These are phyloP conservation scores for Agonopterix arenella DNA, from an alignment of 2,888 invertebrate genomes.

Conservation along the genomic window DNA sequence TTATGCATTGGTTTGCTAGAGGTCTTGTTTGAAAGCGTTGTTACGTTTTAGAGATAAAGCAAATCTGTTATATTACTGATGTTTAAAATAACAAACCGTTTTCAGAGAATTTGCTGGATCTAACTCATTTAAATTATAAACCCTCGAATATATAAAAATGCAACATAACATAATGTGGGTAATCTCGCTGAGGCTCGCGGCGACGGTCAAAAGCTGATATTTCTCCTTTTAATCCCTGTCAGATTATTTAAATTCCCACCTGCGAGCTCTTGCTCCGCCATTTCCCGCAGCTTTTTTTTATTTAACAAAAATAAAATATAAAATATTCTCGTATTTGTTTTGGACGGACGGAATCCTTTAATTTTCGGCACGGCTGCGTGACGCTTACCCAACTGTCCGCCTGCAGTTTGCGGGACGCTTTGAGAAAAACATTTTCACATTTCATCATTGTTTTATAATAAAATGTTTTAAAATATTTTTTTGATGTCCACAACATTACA, in stretches of 20 bases:
- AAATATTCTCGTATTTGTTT: conserved; percentile 74
- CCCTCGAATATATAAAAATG: conserved; percentile 42
- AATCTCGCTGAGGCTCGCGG: conserved; percentile 46
- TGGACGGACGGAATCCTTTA: conserved; percentile 73
- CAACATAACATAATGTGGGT: conserved; percentile 57
- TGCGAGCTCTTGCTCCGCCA: conserved; percentile 54
- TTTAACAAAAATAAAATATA: conserved; percentile 74
- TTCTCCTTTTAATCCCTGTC: conserved; percentile 75
- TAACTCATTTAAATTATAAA: conserved; percentile 58
- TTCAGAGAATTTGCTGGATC: conserved; percentile 13
- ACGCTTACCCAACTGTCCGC: conserved; percentile 39
- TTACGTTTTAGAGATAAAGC: neutral
- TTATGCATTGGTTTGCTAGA: conserved; percentile 65
- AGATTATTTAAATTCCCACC: conserved; percentile 78
- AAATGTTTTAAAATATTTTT: neutral
- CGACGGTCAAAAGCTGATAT: conserved; percentile 74
- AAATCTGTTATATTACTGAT: too few species aligned
- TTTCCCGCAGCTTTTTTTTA: conserved; percentile 49
- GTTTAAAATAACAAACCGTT: conserved; percentile 2
- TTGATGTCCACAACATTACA: neutral
- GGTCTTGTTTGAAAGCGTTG: conserved; percentile 24
- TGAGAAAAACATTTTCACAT: conserved; percentile 56
- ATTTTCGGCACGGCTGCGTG: conserved; percentile 69
- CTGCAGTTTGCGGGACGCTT: conserved; percentile 53
- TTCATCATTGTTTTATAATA: conserved; percentile 22